Percentiles rank a stretch among this genome's conserved stretches.
These are phyloP conservation scores for Sebastes fasciatus DNA, from an alignment of 2,113 vertebrate species.

Conservation along the genomic window DNA sequence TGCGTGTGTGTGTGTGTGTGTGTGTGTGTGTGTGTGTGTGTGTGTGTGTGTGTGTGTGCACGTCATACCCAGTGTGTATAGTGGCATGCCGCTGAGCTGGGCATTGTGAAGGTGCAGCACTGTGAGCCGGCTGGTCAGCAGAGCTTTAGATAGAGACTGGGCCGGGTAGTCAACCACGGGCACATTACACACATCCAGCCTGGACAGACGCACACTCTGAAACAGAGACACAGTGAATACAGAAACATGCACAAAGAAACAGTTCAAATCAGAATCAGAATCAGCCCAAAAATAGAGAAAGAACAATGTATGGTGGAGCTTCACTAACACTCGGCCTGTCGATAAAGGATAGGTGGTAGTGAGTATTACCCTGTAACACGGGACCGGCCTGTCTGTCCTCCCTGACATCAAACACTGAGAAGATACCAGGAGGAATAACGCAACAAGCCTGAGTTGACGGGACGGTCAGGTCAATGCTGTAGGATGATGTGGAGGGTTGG, in stretches of 20 bases:
- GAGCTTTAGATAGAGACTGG: conserved; percentile 79
- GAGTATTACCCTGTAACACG: not conserved
- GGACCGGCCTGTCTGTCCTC: conserved; percentile 19
- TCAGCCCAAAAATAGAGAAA: not conserved
- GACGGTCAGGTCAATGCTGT: no score
- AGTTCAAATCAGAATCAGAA: not conserved
- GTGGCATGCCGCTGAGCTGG: conserved; percentile 81
- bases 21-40: conserved; percentile 1
- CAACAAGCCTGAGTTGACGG: no score
- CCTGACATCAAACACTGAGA: not conserved
- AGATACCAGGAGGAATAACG: no score
- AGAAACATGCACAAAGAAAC: conserved; percentile 2
- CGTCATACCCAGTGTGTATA: conserved; percentile 82
- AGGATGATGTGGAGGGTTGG: no score
- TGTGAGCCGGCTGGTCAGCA: conserved; percentile 80
- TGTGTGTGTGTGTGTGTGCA: conserved; percentile 20
- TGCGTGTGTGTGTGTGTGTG: not conserved
- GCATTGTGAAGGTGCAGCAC: conserved; percentile 82
- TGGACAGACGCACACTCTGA: conserved; percentile 83
- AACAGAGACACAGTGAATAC: conserved; percentile 48
- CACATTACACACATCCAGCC: conserved; percentile 81
- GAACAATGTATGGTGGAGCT: not conserved
- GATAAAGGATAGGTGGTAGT: not conserved
- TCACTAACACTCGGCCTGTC: not conserved
- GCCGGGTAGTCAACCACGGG: conserved; percentile 74